Evolutionary conservation across 2,888 invertebrate genomes (phyloP).

Genomic region (Melikaiella ostensackeni): DNA sequence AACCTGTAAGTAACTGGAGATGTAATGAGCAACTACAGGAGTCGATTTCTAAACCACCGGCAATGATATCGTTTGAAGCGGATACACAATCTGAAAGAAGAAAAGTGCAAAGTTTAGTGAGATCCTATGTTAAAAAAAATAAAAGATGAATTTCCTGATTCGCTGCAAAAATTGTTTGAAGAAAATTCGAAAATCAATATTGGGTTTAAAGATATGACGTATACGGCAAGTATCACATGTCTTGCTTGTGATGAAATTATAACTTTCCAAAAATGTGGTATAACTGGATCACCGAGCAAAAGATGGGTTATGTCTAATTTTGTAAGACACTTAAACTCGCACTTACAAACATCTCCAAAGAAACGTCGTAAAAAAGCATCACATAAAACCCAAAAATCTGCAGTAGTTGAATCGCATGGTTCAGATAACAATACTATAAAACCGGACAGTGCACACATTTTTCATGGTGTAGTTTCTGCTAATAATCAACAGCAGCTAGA

Average conservation of each 20-base stretch:
- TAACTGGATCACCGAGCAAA: neutral
- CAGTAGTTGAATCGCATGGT: neutral
- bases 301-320: conserved; percentile 40
- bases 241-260: neutral
- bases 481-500: no score
- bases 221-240: neutral
- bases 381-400: neutral
- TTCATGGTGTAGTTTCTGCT: neutral
- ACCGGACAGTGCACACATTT: neutral
- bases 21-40: neutral
- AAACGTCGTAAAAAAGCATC: neutral
- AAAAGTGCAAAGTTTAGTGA: neutral
- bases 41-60: neutral
- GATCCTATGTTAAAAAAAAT: neutral
- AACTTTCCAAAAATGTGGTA: conserved; percentile 16
- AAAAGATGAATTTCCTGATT: neutral
- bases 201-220: neutral
- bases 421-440: neutral
- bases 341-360: neutral
- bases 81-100: neutral
- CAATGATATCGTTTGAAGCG: neutral
- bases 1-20: conserved; percentile 20
- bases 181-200: neutral
- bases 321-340: conserved; percentile 8
- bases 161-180: neutral